Evolutionary conservation across 53 echinoderm and acorn worm species (phyloP), one percentile per base, ranked within the genome.

Genomic region (Temnopleurus reevesii): DNA sequence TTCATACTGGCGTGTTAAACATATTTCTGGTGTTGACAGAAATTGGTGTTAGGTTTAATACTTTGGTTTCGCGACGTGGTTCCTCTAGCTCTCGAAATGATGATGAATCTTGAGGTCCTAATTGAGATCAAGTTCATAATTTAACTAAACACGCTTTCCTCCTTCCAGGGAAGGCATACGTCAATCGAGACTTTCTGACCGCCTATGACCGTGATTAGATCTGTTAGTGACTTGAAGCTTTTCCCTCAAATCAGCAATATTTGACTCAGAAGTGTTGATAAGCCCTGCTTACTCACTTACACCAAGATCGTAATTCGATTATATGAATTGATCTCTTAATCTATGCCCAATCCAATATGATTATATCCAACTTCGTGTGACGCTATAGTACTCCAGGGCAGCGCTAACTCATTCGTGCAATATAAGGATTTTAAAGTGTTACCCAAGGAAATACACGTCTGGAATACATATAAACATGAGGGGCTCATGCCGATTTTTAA

Each of bases 191-290:
- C n/a, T 5, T 36, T 55, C 23, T 71, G 41, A 71, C 71, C 38
- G n/a, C 43, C 0, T 71, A 21, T 41, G 71, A 71, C 71, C 71
- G 21, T 21, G 71, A 71, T 71, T 71, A 23, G 10, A 71, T 71
- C 71, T 71, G 21, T 71, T 71, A 71, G 36, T 71, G 23, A 71
- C 41, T 71, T 43, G 36, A 43, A 71, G 7, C 71, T 71, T 71
- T 5, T 38, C 5, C n/a, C n/a, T n/a, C 71, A 21, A 43, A 71
- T 71, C 19, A 38, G 71, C 71, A 41, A 41, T 71, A 21, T 71
- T 38, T 71, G 71, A 71, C 71, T 71, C 71, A 36, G 71, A 71
- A 41, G 71, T 71, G 71, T 71, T 71, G 71, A 71, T 71, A 71
- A 71, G 41, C 13, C 3, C 36, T 71, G 71, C 71, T 71, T 71